These are phyloP conservation scores for Caenorhabditis sulstoni DNA, from an alignment of 2,888 invertebrate species.

Conservation along the genomic window DNA sequence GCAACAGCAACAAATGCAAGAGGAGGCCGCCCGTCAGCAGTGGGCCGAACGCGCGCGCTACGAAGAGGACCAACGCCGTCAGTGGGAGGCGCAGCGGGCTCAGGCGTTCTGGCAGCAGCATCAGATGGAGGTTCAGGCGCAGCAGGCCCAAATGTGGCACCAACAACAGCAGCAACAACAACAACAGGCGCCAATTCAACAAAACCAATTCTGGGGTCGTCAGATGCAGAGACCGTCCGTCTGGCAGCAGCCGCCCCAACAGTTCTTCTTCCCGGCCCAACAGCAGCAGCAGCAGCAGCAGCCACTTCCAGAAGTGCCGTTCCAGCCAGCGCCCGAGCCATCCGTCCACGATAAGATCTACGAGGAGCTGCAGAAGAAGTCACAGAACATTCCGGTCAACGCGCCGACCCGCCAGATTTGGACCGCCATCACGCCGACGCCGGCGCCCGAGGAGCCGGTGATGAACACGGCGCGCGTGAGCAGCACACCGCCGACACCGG, in stretches of 20 bases:
- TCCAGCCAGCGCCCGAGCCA: conserved; percentile 58
- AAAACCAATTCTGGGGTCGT: conserved; percentile 24
- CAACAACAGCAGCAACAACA: conserved; percentile 20
- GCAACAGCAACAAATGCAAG: conserved; percentile 53
- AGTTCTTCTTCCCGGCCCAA: conserved; percentile 53
- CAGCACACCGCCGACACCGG: conserved; percentile 26
- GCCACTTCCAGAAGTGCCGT: conserved; percentile 20
- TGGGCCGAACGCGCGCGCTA: conserved; percentile 47
- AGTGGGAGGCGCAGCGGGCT: conserved; percentile 38
- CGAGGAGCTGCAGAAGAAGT: conserved; percentile 65
- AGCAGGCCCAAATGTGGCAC: too few species aligned
- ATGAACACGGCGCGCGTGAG: conserved; percentile 28
- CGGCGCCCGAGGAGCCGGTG: conserved; percentile 46
- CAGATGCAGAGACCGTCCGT: conserved; percentile 49
- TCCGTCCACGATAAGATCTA: conserved; percentile 67
- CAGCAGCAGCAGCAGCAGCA: conserved; percentile 29
- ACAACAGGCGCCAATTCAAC: conserved; percentile 43
- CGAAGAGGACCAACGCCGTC: conserved; percentile 53
- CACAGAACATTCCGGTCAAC: conserved; percentile 65
- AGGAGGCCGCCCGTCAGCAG: conserved; percentile 56
- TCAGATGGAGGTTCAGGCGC: conserved; percentile 51
- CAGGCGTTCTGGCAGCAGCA: conserved; percentile 56
- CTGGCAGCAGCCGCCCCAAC: conserved; percentile 61
- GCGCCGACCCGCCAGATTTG: conserved; percentile 66
- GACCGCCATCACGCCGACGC: conserved; percentile 67